Percentiles rank a stretch among this genome's conserved stretches.
phyloP scores from a whole-genome alignment of 2,113 vertebrate genomes.

The Cyprinodon tularosa region DNA sequence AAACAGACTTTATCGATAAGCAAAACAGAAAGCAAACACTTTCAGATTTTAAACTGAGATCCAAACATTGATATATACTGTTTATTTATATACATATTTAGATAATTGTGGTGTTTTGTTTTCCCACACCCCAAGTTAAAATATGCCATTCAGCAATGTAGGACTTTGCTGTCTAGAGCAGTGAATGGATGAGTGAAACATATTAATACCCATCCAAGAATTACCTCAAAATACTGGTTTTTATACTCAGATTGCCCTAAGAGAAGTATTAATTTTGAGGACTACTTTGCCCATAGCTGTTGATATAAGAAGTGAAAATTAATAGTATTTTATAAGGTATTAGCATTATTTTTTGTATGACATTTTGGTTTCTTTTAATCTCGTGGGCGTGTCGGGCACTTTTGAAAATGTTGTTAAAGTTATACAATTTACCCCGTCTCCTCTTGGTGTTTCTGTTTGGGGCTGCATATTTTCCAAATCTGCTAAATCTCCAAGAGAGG shows the following conservation, averaged over 20 bases:
- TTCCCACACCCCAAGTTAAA: background rate
- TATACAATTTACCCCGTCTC: constrained; percentile 17
- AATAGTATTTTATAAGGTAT: background rate
- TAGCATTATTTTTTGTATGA: background rate
- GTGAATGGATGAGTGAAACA: background rate
- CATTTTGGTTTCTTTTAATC: background rate
- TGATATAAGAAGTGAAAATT: background rate
- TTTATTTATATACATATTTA: too few species aligned
- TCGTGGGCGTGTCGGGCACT: constrained; percentile 5
- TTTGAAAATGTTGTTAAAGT: constrained; percentile 2
- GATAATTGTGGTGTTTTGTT: too few species aligned
- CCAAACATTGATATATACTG: too few species aligned
- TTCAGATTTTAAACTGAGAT: too few species aligned
- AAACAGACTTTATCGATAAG: too few species aligned
- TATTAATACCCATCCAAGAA: background rate
- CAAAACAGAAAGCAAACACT: too few species aligned
- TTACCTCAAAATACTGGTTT: background rate
- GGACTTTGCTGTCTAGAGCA: background rate
- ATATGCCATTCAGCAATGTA: background rate
- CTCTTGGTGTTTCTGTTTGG: constrained; percentile 15
- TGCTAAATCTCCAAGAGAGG: constrained; percentile 48
- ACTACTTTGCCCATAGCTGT: too few species aligned
- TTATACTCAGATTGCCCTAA: background rate
- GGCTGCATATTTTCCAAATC: constrained; percentile 37
- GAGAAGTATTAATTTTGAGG: too few species aligned